Conservation (phyloP, 2,113 vertebrate species). For the Hydrolagus affinis region DNA sequence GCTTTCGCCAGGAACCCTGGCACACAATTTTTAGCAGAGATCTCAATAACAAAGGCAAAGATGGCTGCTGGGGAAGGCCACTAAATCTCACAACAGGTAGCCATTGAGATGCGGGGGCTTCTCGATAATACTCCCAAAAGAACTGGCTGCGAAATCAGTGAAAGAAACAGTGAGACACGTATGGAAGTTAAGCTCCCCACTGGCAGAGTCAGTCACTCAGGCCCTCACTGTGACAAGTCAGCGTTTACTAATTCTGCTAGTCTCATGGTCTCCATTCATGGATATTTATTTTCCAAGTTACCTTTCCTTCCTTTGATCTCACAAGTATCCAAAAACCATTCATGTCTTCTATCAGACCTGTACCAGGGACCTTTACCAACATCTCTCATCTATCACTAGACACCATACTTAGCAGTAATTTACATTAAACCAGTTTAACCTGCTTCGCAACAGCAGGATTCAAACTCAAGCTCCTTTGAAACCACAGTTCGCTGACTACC, state of each 20-base stretch:
- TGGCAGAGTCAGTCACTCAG: not conserved
- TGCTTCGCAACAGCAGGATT: too few relatives aligned
- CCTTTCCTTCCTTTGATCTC: not conserved
- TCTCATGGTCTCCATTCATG: not conserved
- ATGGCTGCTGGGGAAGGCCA: not conserved
- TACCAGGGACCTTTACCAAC: not conserved
- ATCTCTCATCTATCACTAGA: too few relatives aligned
- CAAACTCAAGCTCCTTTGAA: not conserved
- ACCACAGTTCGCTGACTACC: not conserved
- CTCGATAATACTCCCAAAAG: not conserved
- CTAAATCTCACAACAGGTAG: not conserved
- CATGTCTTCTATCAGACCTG: not conserved
- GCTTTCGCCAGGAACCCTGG: too few relatives aligned
- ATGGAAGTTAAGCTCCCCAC: too few relatives aligned
- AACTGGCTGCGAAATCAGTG: not conserved
- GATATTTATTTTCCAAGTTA: not conserved
- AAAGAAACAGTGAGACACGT: not conserved
- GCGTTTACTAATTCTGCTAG: not conserved
- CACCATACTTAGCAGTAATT: too few relatives aligned
- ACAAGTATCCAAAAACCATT: not conserved
- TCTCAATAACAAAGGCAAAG: not conserved
- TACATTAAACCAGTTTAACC: too few relatives aligned
- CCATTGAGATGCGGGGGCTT: not conserved
- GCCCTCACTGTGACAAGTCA: not conserved
- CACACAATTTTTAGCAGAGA: too few relatives aligned